These are phyloP conservation scores for Melanotaenia nigrans DNA, from an alignment of 2,797 vertebrate genomes.

Conservation along the genomic window DNA sequence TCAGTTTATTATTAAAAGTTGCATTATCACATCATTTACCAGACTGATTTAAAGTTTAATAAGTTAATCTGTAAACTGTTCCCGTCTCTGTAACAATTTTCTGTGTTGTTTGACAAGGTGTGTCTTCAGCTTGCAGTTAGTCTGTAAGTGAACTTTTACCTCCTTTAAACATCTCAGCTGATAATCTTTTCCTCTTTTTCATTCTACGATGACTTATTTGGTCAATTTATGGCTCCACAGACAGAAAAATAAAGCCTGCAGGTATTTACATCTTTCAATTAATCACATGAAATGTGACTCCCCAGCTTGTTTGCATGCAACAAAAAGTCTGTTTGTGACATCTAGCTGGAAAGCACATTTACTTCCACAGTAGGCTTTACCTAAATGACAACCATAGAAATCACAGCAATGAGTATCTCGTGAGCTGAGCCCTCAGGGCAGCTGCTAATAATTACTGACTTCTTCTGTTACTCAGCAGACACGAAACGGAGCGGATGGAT, in stretches of 20 bases:
- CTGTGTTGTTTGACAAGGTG: neutral
- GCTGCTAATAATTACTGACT: slow-evolving; percentile 53
- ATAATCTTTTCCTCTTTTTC: neutral
- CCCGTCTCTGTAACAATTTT: neutral
- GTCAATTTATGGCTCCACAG: slow-evolving; percentile 8
- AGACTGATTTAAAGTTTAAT: neutral
- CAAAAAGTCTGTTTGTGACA: slow-evolving; percentile 31
- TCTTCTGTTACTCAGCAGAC: slow-evolving; percentile 32
- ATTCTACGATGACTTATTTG: slow-evolving; percentile 7
- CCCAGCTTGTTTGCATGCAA: slow-evolving; percentile 10
- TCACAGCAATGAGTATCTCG: slow-evolving; percentile 54
- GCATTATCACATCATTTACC: neutral
- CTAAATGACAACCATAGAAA: slow-evolving; percentile 39
- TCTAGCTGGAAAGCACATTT: slow-evolving; percentile 13
- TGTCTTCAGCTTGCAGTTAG: neutral
- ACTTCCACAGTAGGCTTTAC: slow-evolving; percentile 21
- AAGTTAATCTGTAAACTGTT: slow-evolving; percentile 38
- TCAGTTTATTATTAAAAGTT: neutral
- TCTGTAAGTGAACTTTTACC: neutral
- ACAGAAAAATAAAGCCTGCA: slow-evolving; percentile 13
- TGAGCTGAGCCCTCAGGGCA: slow-evolving; percentile 49
- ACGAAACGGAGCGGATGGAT: neutral
- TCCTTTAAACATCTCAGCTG: slow-evolving; percentile 13
- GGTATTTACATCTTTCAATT: slow-evolving; percentile 21
- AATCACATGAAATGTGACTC: slow-evolving; percentile 14